phyloP scores from a whole-genome alignment of 2,113 vertebrate species.

The Eudyptes chrysolophus region DNA sequence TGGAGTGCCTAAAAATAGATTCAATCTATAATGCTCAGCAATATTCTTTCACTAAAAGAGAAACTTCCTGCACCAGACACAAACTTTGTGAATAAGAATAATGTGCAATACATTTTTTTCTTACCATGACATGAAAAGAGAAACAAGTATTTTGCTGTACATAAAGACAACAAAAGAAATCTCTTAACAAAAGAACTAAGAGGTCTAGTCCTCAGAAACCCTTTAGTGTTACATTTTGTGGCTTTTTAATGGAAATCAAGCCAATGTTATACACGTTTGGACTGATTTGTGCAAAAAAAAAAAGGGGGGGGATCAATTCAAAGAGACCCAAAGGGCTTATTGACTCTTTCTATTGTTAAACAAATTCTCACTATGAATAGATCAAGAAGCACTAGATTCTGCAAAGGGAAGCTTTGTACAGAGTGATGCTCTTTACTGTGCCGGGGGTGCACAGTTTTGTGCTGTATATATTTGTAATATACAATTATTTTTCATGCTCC shows the following conservation, averaged over 20 bases:
- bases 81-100: constrained; percentile 67
- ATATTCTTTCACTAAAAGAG: constrained; percentile 44
- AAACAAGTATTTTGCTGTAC: constrained; percentile 83
- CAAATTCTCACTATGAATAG: constrained; percentile 84
- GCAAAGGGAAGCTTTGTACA: constrained; percentile 79
- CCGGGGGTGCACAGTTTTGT: constrained; percentile 37
- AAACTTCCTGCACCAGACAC: constrained; percentile 51
- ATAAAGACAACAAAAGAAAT: constrained; percentile 86
- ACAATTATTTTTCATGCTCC: constrained; percentile 78
- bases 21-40: not conserved
- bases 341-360: constrained; percentile 87
- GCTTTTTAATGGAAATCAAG: constrained; percentile 93
- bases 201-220: constrained; percentile 78
- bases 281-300: constrained; percentile 79
- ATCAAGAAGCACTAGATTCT: constrained; percentile 83
- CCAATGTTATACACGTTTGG: constrained; percentile 83
- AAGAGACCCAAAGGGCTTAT: constrained; percentile 79
- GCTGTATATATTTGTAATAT: constrained; percentile 87
- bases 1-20: constrained; percentile 35
- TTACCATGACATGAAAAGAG: constrained; percentile 78
- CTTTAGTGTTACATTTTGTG: constrained; percentile 80
- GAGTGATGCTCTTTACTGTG: constrained; percentile 69
- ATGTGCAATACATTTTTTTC: constrained; percentile 88
- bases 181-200: constrained; percentile 82
- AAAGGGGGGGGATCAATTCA: constrained; percentile 72